phyloP scores from a whole-genome alignment of 2,888 invertebrate genomes.

The Helobdella robusta region DNA sequence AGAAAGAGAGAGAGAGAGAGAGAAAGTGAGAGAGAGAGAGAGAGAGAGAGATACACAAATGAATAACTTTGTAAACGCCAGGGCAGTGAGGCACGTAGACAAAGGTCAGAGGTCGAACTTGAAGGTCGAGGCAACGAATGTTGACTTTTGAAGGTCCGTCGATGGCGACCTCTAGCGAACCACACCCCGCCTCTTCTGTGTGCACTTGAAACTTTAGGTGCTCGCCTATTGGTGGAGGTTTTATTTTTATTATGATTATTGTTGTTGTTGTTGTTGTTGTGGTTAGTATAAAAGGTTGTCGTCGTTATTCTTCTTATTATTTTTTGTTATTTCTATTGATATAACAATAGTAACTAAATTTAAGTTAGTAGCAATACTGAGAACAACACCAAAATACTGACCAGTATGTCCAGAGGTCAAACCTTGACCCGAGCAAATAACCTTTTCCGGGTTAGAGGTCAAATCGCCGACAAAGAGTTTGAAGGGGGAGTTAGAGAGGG shows the following conservation, averaged over 20 bases:
- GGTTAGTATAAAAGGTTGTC: too few species aligned
- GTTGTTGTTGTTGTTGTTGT: too few species aligned
- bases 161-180: slow-evolving; percentile 79
- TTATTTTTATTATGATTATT: too few species aligned
- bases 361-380: neutral
- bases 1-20: too few species aligned
- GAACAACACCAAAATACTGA: neutral
- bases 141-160: slow-evolving; percentile 87
- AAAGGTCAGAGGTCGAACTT: slow-evolving; percentile 77
- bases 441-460: slow-evolving; percentile 74
- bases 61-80: slow-evolving; percentile 86
- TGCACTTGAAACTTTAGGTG: slow-evolving; percentile 88
- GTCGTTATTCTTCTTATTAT: neutral
- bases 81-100: slow-evolving; percentile 86
- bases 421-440: slow-evolving; percentile 45
- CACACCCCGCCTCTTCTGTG: slow-evolving; percentile 86
- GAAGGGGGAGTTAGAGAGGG: slow-evolving; percentile 89
- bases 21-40: too few species aligned
- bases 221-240: slow-evolving; percentile 56
- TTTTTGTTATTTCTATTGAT: neutral
- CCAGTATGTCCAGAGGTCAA: slow-evolving; percentile 36
- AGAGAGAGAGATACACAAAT: slow-evolving; percentile 65
- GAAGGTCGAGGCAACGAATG: slow-evolving; percentile 88
- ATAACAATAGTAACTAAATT: slow-evolving; percentile 21
- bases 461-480: slow-evolving; percentile 70